phyloP scores from a whole-genome alignment of 2,888 invertebrate genomes.

The Podabrus alpinus region DNA sequence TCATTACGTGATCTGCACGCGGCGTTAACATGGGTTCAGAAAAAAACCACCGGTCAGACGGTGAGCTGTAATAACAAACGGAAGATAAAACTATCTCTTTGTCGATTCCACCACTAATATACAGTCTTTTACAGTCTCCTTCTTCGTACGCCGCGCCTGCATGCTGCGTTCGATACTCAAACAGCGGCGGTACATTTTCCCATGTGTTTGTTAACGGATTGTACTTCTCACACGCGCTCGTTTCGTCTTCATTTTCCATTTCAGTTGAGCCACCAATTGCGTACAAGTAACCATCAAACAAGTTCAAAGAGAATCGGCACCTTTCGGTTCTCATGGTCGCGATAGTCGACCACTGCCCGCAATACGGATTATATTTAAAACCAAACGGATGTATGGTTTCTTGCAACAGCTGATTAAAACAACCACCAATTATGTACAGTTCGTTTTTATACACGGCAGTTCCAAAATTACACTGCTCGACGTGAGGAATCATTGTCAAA shows the following conservation, averaged over 20 bases:
- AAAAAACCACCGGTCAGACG: conserved; percentile 60
- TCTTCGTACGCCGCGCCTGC: conserved; percentile 57
- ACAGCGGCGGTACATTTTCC: conserved; percentile 61
- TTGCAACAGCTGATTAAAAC: conserved; percentile 69
- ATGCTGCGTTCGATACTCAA: conserved; percentile 64
- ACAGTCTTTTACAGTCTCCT: conserved; percentile 51
- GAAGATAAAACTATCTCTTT: conserved; percentile 58
- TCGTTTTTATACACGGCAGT: conserved; percentile 70
- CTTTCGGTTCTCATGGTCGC: conserved; percentile 69
- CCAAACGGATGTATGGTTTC: conserved; percentile 76
- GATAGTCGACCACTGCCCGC: conserved; percentile 69
- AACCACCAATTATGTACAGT: conserved; percentile 72
- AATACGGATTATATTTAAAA: conserved; percentile 63
- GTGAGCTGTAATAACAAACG: conserved; percentile 59
- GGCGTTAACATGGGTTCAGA: conserved; percentile 63
- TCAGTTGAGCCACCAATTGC: conserved; percentile 70
- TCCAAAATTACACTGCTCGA: conserved; percentile 75
- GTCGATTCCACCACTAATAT: conserved; percentile 62
- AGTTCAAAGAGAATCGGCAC: conserved; percentile 69
- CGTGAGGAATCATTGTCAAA: conserved; percentile 71
- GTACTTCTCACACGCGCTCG: conserved; percentile 63
- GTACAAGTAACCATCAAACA: conserved; percentile 60
- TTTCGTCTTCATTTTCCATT: conserved; percentile 56
- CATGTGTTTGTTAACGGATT: conserved; percentile 63
- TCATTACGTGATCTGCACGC: conserved; percentile 68